Percentiles rank a stretch among this genome's conserved stretches.
phyloP scores from a whole-genome alignment of 2,113 vertebrate genomes.

The Cottus gobio region DNA sequence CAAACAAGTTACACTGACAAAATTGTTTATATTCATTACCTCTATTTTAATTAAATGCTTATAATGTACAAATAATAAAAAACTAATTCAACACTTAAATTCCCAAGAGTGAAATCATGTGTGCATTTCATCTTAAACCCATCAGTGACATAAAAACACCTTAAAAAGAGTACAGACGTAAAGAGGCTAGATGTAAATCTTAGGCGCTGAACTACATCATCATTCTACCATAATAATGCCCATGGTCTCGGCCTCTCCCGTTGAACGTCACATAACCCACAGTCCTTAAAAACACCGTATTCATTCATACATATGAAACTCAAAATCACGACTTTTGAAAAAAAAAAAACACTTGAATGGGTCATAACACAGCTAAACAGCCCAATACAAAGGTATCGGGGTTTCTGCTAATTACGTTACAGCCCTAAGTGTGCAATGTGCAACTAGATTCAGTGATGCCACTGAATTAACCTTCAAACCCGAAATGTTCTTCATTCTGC shows the following conservation, averaged over 20 bases:
- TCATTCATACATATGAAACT: rapidly evolving
- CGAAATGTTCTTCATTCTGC: neutral
- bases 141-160: neutral
- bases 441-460: neutral
- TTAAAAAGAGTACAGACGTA: neutral
- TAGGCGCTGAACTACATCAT: neutral
- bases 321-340: neutral
- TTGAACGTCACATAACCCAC: neutral
- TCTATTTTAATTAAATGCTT: neutral
- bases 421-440: neutral
- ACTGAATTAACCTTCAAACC: neutral
- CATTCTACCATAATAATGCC: neutral
- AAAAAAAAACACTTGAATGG: slow-evolving; percentile 13
- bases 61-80: neutral
- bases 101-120: neutral
- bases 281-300: neutral
- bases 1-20: neutral
- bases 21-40: neutral
- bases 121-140: neutral
- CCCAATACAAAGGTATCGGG: slow-evolving; percentile 7
- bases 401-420: neutral
- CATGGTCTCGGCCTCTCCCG: too few species aligned
- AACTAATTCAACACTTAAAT: neutral
- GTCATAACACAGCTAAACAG: slow-evolving; percentile 8
- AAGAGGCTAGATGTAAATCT: neutral